These are phyloP conservation scores for Ophonus ardosiacus DNA, from an alignment of 2,888 invertebrate species.

Conservation along the genomic window DNA sequence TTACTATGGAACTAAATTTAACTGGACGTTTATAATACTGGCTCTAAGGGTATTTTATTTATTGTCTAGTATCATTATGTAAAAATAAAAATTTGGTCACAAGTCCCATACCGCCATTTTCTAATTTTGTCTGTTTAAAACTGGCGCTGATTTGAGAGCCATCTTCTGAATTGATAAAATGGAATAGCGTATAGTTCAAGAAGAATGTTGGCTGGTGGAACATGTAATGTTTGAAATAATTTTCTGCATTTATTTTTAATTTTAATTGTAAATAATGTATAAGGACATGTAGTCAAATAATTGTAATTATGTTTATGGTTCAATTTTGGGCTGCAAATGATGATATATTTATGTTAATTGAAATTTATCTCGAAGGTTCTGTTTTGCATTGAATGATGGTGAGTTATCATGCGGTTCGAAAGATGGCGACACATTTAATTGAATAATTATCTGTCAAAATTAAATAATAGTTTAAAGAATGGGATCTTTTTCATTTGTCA, in stretches of 20 bases:
- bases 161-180: too few relatives aligned
- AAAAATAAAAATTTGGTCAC: too few relatives aligned
- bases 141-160: too few relatives aligned
- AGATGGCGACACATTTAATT: constrained; percentile 55
- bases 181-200: too few relatives aligned
- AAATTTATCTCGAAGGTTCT: constrained; percentile 25
- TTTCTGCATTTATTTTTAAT: not conserved
- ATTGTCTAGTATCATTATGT: too few relatives aligned
- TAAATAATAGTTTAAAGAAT: constrained; percentile 55
- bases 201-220: not conserved
- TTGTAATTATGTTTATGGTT: not conserved
- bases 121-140: too few relatives aligned
- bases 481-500: constrained; percentile 52
- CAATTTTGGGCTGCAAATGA: constrained; percentile 27
- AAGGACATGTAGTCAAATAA: not conserved
- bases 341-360: constrained; percentile 18
- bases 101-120: too few relatives aligned
- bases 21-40: too few relatives aligned
- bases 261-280: not conserved
- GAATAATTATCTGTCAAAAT: constrained; percentile 59
- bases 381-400: not conserved
- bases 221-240: not conserved
- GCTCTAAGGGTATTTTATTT: too few relatives aligned
- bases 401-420: constrained; percentile 10
- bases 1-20: too few relatives aligned